Conservation (phyloP, 2,797 vertebrate species). For the Aphelocoma californica region DNA sequence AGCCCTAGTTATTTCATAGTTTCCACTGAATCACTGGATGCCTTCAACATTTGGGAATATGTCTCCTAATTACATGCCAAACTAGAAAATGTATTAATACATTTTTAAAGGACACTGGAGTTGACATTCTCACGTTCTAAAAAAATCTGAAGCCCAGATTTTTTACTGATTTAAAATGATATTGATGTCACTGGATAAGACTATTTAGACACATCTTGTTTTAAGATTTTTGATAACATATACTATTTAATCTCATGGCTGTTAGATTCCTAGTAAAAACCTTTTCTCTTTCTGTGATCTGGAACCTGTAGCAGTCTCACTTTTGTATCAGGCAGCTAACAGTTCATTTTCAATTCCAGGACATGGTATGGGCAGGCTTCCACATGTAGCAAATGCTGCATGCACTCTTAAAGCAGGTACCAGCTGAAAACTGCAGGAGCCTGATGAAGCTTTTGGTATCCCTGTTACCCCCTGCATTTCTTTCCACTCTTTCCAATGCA, state of each 20-base stretch:
- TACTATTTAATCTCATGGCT: neutral
- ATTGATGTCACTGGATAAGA: neutral
- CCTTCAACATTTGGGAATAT: neutral
- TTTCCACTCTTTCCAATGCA: neutral
- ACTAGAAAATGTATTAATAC: neutral
- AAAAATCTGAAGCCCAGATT: neutral
- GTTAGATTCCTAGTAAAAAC: neutral
- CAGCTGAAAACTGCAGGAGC: neutral
- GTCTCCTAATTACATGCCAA: neutral
- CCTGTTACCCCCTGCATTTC: neutral
- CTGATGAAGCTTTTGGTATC: neutral
- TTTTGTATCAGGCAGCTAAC: neutral
- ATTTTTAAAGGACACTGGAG: neutral
- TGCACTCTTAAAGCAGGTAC: neutral
- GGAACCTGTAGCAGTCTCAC: neutral
- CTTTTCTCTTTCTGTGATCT: neutral
- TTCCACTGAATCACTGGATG: neutral
- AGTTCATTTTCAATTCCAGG: neutral
- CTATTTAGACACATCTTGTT: neutral
- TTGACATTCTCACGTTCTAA: neutral
- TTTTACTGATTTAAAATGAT: neutral
- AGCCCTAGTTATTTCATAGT: neutral
- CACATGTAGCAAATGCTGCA: fast-evolving
- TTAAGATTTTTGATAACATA: neutral
- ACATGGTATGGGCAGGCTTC: fast-evolving